These are phyloP conservation scores for Chaetodon trifascialis DNA, from an alignment of 2,113 vertebrate genomes.

Conservation along the genomic window DNA sequence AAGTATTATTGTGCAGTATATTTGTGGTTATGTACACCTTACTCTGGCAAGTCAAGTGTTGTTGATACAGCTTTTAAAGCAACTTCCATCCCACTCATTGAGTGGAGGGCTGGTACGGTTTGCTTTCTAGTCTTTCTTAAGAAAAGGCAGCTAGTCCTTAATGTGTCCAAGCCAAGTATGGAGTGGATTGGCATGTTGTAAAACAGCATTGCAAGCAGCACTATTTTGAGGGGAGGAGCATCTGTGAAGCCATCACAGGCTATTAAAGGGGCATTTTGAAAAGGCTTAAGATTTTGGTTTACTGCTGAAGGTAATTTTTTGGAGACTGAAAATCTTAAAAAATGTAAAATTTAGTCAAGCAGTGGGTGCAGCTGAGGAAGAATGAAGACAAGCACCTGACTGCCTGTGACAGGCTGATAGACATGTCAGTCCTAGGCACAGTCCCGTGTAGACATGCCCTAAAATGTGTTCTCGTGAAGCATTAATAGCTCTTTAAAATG, in stretches of 20 bases:
- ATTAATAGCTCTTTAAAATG: not conserved
- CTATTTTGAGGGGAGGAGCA: not conserved
- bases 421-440: no score
- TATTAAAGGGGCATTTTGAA: constrained; percentile 7
- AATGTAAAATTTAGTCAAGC: not conserved
- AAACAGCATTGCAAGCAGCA: not conserved
- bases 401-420: not conserved
- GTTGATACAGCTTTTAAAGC: not conserved
- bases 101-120: not conserved
- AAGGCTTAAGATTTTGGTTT: not conserved
- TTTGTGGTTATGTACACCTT: not conserved
- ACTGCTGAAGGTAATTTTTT: not conserved
- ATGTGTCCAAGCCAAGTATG: not conserved
- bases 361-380: not conserved
- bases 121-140: not conserved
- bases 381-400: not conserved
- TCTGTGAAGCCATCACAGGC: not conserved
- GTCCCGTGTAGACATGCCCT: no score
- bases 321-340: not conserved
- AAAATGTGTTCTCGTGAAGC: not conserved
- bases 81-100: not conserved
- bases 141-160: constrained; percentile 11
- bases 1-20: not conserved
- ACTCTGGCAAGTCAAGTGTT: not conserved
- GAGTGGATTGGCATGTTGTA: constrained; percentile 39